These are phyloP conservation scores for Polypedilum vanderplanki DNA, from an alignment of 1,140 invertebrate genomes.

Conservation along the genomic window DNA sequence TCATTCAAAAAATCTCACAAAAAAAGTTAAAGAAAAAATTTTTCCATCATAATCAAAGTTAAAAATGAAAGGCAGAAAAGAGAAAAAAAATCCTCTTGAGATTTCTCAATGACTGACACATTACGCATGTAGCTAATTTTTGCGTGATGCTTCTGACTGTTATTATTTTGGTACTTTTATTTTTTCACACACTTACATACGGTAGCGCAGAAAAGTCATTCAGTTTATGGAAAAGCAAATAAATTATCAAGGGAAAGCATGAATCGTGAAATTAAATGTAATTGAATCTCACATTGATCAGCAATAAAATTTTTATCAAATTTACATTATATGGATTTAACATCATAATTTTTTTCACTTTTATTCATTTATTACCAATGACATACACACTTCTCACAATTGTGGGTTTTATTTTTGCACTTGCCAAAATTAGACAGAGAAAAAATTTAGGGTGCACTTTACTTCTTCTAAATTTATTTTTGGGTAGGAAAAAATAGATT, in stretches of 20 bases:
- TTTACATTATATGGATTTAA: background rate
- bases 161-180: too few relatives aligned
- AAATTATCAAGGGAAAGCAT: slow-evolving; percentile 10
- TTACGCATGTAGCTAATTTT: slow-evolving; percentile 10
- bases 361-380: background rate
- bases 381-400: background rate
- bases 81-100: slow-evolving; percentile 4
- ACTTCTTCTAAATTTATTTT: background rate
- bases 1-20: too few relatives aligned
- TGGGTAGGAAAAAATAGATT: background rate
- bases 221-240: background rate
- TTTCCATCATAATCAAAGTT: background rate
- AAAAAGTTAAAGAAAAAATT: too few relatives aligned
- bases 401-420: slow-evolving; percentile 1
- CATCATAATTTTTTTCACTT: background rate
- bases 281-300: background rate
- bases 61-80: background rate
- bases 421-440: background rate
- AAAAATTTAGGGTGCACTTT: background rate
- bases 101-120: slow-evolving; percentile 11
- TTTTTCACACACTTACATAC: background rate
- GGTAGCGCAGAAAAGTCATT: background rate
- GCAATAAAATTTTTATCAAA: background rate
- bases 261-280: background rate
- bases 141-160: background rate